phyloP scores from a whole-genome alignment of 2,888 invertebrate genomes.

The Quadroppia sp. region DNA sequence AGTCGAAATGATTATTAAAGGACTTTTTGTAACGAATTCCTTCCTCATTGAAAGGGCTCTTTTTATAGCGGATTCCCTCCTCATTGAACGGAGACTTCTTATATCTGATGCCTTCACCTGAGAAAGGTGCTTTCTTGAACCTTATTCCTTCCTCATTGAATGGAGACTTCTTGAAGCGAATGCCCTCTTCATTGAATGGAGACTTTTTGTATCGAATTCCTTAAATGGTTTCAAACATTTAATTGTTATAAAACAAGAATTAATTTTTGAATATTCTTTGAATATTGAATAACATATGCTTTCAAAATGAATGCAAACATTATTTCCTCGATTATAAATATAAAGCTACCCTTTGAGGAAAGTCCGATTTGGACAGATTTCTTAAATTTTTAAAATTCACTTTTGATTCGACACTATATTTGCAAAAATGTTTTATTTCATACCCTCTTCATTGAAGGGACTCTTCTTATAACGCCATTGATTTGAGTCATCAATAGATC shows the following conservation, averaged over 20 bases:
- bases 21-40: constrained; percentile 38
- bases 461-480: constrained; percentile 24
- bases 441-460: constrained; percentile 40
- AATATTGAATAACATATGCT: too few species aligned
- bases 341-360: too few species aligned
- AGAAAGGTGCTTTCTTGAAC: constrained; percentile 27
- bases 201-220: neutral
- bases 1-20: neutral
- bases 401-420: too few species aligned
- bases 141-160: constrained; percentile 38
- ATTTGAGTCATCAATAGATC: constrained; percentile 12
- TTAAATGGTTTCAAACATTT: too few species aligned
- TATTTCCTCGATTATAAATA: too few species aligned
- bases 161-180: constrained; percentile 34
- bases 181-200: neutral
- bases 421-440: too few species aligned
- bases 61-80: constrained; percentile 38
- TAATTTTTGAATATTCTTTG: too few species aligned
- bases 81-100: constrained; percentile 35
- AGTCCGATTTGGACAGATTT: too few species aligned
- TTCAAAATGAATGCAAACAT: too few species aligned
- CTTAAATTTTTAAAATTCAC: too few species aligned
- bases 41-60: constrained; percentile 35
- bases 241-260: too few species aligned
- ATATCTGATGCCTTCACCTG: constrained; percentile 37